Percentiles rank a stretch among this genome's conserved stretches.
phyloP scores from a whole-genome alignment of 2,888 invertebrate genomes.

The Tortricodes alternella region DNA sequence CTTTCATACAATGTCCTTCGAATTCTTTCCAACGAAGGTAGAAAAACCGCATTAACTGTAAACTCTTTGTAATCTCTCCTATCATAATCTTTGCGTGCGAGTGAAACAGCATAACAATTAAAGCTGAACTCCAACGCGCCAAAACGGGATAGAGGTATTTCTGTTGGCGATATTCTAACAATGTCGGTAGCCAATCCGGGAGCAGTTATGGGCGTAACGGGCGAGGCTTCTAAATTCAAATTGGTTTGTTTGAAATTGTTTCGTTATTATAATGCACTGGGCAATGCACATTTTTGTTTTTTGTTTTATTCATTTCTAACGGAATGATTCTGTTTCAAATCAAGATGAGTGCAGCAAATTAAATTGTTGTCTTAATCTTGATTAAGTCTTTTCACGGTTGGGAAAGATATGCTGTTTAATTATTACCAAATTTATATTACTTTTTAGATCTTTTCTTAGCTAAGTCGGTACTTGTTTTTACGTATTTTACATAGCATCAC shows the following conservation, averaged over 20 bases:
- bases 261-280: constrained; percentile 41
- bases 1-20: constrained; percentile 59
- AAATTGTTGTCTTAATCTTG: constrained; percentile 12
- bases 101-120: constrained; percentile 45
- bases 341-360: constrained; percentile 15
- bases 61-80: constrained; percentile 68
- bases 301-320: constrained; percentile 17
- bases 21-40: constrained; percentile 60
- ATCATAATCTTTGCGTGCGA: constrained; percentile 60
- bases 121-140: constrained; percentile 37
- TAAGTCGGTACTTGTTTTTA: no score
- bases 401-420: not conserved
- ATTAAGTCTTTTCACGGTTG: constrained; percentile 13
- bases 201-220: constrained; percentile 61
- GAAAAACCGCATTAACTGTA: constrained; percentile 74
- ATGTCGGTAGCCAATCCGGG: constrained; percentile 72
- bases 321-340: constrained; percentile 15
- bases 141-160: constrained; percentile 57
- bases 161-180: constrained; percentile 49
- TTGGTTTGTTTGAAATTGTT: constrained; percentile 56
- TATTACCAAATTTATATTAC: no score
- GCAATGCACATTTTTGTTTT: constrained; percentile 35
- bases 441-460: no score
- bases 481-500: no score
- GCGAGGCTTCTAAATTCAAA: constrained; percentile 52